Evolutionary conservation across 2,888 invertebrate species (phyloP).

Genomic region (Protonemura montana): DNA sequence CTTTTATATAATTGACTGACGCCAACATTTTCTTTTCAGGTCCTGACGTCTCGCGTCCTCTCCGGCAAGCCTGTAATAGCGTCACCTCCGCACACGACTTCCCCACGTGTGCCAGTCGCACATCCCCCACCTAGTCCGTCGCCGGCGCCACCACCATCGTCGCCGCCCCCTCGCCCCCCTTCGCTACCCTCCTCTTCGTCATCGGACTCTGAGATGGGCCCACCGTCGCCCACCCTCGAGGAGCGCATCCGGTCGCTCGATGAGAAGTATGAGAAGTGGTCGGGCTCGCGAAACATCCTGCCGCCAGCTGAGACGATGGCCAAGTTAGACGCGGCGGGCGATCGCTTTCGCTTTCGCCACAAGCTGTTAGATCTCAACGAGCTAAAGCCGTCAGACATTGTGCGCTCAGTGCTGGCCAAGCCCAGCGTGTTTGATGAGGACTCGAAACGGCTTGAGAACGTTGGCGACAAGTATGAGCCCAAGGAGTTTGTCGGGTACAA

Average conservation of each 20-base stretch:
- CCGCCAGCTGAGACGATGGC: conserved; percentile 64
- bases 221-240: conserved; percentile 75
- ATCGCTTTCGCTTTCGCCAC: conserved; percentile 70
- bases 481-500: conserved; percentile 61
- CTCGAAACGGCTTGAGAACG: conserved; percentile 88
- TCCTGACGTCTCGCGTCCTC: conserved; percentile 44
- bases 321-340: conserved; percentile 62
- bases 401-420: conserved; percentile 89
- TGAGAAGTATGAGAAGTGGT: conserved; percentile 93
- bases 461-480: conserved; percentile 82
- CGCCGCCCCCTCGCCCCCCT: conserved; percentile 68
- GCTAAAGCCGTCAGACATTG: conserved; percentile 91
- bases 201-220: conserved; percentile 75
- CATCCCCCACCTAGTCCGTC: conserved; percentile 58
- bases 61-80: conserved; percentile 48
- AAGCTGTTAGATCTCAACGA: conserved; percentile 81
- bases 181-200: conserved; percentile 73
- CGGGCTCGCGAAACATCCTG: conserved; percentile 70
- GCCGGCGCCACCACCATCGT: conserved; percentile 65
- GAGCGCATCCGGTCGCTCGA: conserved; percentile 91
- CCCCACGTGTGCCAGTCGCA: conserved; percentile 58
- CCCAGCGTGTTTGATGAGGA: conserved; percentile 97
- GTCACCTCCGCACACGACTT: conserved; percentile 45
- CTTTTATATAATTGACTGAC: too few relatives aligned
- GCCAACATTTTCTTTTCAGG: too few relatives aligned